Conservation (phyloP, 2,888 invertebrate species). For the Tenthredo notha region DNA sequence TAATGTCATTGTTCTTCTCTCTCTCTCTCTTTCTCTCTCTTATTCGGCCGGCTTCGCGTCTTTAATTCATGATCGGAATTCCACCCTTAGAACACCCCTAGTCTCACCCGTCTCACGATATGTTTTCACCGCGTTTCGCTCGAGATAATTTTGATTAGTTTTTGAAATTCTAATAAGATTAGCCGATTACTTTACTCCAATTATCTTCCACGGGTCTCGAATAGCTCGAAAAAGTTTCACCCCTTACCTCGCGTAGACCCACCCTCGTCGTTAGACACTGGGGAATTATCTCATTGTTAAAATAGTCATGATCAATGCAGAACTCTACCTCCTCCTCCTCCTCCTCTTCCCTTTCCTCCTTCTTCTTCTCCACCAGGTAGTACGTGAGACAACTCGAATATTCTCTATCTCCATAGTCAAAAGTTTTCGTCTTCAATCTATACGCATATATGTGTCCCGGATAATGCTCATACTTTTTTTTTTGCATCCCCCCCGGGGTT, state of each 20-base stretch:
- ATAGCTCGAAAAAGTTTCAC: conserved; percentile 10
- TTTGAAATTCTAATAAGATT: conserved; percentile 48
- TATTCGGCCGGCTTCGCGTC: neutral
- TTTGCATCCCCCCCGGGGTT: no score
- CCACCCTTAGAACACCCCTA: neutral
- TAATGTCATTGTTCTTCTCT: conserved; percentile 15
- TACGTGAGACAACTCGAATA: conserved; percentile 2
- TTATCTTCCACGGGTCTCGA: conserved; percentile 6
- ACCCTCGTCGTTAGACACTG: conserved; percentile 30
- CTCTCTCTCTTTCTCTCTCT: no score
- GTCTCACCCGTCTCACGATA: neutral
- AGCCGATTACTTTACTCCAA: conserved; percentile 40
- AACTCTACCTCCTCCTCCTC: neutral
- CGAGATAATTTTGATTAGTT: conserved; percentile 45
- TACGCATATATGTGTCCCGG: neutral
- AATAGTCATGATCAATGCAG: conserved; percentile 38
- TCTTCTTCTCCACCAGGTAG: neutral
- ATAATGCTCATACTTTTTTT: no score
- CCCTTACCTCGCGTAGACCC: neutral
- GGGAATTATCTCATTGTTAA: conserved; percentile 46
- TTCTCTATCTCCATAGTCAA: neutral
- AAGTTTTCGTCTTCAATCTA: neutral
- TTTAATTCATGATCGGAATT: conserved; percentile 28
- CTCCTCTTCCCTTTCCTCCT: neutral
- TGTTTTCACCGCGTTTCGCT: conserved; percentile 31